Base-by-base conservation (phyloP, 2,888 invertebrate genomes). In the Troides oblongomaculatus region DNA sequence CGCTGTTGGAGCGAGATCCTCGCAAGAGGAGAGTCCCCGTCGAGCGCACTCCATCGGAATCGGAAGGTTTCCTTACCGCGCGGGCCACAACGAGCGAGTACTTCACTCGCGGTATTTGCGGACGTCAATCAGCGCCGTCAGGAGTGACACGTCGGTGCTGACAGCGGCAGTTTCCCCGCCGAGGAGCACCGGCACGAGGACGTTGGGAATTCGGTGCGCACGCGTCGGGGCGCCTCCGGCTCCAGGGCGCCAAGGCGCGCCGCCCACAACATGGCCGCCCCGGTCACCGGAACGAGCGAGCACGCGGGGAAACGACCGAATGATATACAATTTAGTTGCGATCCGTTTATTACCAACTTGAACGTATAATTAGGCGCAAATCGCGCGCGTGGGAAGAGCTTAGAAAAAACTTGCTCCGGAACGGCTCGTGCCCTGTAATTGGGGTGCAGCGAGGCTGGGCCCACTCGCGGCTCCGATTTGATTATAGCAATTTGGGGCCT, bases 261-360 rank as follows among this genome's bases (percentile, higher is more conserved):
- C 92, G 91, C 92, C 92, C 88, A 87, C 92, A 92, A 92, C 85
- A 92, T 92, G 92, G 92, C 92, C 84, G 90, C 87, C 84, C 89
- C 92, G 91, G 91, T 92, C 91, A 90, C 83, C 83, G 85, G 77
- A 78, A 81, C 86, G 84, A 86, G 86, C 88, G 85, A 90, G 88
- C 30, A 30, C 30, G 30, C 30, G 90, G 90, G 88, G 88, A 86
- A 83, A 81, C 79, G 86, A 84, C 83, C 81, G 85, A 91, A 90
- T 91, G 90, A 91, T 92, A 91, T 90, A 92, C 90, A 90, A 90
- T 92, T 92, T 92, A 88, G 91, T 90, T 89, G 89, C 87, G 89
- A 92, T 90, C 87, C 91, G 89, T 92, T 39, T 92, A 92, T 92
- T 92, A 92, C 87, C 53, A 84, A 80, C 80, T 84, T 84, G 84